Percentiles rank a stretch among this genome's conserved stretches.
Evolutionary conservation across 1,140 invertebrate species (phyloP).

Genomic region (Diorhabda sublineata): DNA sequence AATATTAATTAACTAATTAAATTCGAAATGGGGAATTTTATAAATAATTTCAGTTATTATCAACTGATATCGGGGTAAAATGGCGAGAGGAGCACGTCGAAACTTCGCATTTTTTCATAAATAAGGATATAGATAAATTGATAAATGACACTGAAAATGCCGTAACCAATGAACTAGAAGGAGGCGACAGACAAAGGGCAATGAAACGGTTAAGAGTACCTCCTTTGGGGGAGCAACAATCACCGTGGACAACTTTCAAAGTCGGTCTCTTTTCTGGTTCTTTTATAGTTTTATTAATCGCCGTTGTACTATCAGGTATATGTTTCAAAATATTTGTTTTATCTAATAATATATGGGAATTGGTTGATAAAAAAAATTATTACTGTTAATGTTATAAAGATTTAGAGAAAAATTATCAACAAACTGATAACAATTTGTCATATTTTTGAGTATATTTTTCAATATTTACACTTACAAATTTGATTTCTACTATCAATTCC

Average conservation of each 20-base stretch:
- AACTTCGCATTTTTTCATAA: constrained; percentile 76
- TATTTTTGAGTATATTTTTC: too few species aligned
- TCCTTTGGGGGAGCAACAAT: constrained; percentile 77
- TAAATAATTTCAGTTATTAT: constrained; percentile 49
- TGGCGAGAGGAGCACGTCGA: constrained; percentile 82
- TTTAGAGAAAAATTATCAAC: too few species aligned
- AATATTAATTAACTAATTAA: constrained; percentile 5
- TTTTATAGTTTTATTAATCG: constrained; percentile 71
- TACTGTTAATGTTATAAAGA: too few species aligned
- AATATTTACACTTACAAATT: too few species aligned
- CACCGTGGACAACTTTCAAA: constrained; percentile 80
- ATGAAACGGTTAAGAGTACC: constrained; percentile 87
- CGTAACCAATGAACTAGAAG: constrained; percentile 80
- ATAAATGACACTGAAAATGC: constrained; percentile 78
- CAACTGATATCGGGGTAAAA: constrained; percentile 57
- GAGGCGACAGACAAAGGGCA: constrained; percentile 75
- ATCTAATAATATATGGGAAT: too few species aligned
- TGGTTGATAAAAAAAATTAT: too few species aligned
- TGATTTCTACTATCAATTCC: too few species aligned
- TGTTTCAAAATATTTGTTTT: too few species aligned
- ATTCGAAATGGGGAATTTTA: neutral
- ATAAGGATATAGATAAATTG: constrained; percentile 82
- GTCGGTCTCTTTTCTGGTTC: constrained; percentile 79
- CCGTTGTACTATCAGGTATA: constrained; percentile 67
- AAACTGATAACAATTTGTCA: too few species aligned